These are phyloP conservation scores for Buphagus erythrorhynchus DNA, from an alignment of 2,797 vertebrate genomes.

Conservation along the genomic window DNA sequence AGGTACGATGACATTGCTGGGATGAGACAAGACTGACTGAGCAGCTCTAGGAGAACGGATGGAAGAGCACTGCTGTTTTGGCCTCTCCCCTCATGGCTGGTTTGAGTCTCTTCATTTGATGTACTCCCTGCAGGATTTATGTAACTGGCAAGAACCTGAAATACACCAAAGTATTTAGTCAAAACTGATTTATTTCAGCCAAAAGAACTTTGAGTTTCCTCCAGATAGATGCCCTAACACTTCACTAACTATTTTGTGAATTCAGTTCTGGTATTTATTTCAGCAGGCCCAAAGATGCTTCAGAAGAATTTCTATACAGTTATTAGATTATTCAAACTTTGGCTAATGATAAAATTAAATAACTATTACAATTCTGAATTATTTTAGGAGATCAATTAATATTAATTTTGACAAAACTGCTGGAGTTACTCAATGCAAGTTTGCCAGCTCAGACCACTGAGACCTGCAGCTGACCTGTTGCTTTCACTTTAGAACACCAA, in stretches of 20 bases:
- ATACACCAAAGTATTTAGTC: background rate
- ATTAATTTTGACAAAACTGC: background rate
- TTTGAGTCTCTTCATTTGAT: conserved; percentile 81
- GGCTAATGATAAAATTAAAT: background rate
- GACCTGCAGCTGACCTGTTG: background rate
- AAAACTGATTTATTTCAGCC: background rate
- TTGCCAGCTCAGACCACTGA: background rate
- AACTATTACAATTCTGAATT: background rate
- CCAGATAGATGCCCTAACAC: background rate
- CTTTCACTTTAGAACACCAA: background rate
- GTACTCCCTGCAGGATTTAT: conserved; percentile 92
- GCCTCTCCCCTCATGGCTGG: conserved; percentile 82
- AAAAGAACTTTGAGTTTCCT: background rate
- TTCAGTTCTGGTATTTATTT: background rate
- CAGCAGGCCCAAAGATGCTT: background rate
- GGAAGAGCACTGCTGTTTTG: conserved; percentile 93
- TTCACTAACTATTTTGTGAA: background rate
- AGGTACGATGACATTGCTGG: conserved; percentile 98
- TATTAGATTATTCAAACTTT: background rate
- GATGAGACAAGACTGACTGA: conserved; percentile 97
- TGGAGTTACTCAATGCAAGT: background rate
- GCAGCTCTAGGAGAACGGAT: conserved; percentile 90
- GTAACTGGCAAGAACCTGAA: conserved; percentile 95
- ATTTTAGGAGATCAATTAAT: background rate
- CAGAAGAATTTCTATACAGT: background rate